phyloP scores from a whole-genome alignment of 2,888 invertebrate genomes.

The Melieria crassipennis region DNA sequence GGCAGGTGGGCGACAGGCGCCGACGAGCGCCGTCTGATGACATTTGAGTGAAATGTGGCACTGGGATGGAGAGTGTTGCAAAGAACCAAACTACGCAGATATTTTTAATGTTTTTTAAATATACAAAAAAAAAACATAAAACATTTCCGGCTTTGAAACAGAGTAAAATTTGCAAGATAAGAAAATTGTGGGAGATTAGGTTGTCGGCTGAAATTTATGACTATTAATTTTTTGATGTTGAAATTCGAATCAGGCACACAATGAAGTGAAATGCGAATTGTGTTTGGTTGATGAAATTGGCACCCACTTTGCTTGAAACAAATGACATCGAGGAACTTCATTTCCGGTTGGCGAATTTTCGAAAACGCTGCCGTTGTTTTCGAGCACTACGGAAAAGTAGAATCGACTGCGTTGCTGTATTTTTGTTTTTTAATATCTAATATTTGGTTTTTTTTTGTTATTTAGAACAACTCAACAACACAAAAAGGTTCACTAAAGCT shows the following conservation, averaged over 20 bases:
- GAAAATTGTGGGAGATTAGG: neutral
- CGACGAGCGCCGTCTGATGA: constrained; percentile 18
- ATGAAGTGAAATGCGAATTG: neutral
- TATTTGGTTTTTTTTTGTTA: no score
- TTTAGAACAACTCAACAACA: neutral
- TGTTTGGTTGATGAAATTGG: neutral
- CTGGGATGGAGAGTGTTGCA: constrained; percentile 3
- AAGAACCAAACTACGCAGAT: neutral
- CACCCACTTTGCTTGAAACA: constrained; percentile 58
- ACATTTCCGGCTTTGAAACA: no score
- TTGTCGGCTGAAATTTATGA: neutral
- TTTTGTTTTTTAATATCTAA: no score
- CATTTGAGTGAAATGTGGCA: constrained; percentile 19
- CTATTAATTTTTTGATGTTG: neutral
- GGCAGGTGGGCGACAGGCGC: constrained; percentile 30
- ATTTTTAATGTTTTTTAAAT: no score
- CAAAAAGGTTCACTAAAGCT: constrained; percentile 40
- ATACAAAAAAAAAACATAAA: no score
- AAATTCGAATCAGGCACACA: neutral
- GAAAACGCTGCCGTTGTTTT: neutral
- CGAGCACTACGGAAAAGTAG: neutral
- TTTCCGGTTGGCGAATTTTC: constrained; percentile 28
- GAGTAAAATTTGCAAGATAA: neutral
- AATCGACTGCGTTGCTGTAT: no score
- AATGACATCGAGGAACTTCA: constrained; percentile 55